These are phyloP conservation scores for Pantherophis alleghaniensis DNA, from an alignment of 2,797 vertebrate species.

Conservation along the genomic window DNA sequence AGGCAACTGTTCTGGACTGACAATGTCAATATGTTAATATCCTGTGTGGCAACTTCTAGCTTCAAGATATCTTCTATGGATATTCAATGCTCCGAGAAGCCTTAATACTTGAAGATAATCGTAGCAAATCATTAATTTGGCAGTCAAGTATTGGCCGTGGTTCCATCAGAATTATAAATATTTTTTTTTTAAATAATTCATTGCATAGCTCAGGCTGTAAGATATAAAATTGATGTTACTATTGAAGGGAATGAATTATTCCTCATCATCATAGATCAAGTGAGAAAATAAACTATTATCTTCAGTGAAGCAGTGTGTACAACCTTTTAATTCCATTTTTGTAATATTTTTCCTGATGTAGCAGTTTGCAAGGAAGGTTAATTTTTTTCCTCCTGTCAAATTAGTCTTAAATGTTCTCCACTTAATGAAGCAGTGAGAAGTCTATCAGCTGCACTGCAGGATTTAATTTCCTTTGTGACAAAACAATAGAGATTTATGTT, in stretches of 20 bases:
- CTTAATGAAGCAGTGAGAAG: not conserved
- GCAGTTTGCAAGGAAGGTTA: not conserved
- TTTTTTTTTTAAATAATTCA: not conserved
- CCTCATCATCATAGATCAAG: not conserved
- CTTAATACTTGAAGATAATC: not conserved
- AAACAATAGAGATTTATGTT: not conserved
- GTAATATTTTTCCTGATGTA: too few relatives aligned
- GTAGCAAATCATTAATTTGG: not conserved
- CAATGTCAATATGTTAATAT: not conserved
- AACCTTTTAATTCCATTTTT: not conserved
- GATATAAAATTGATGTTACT: not conserved
- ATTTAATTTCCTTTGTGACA: not conserved
- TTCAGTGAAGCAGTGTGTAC: not conserved
- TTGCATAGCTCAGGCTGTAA: not conserved
- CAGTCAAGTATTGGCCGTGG: slow-evolving; percentile 22
- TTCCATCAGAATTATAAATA: slow-evolving; percentile 19
- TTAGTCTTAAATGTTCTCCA: not conserved
- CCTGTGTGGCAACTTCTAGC: not conserved
- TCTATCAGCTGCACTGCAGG: not conserved
- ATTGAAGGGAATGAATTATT: not conserved
- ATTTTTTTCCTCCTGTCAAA: not conserved
- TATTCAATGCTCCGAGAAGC: not conserved
- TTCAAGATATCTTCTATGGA: not conserved
- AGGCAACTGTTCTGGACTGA: not conserved
- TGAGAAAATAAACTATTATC: not conserved